phyloP scores from a whole-genome alignment of 2,797 vertebrate genomes.

The Staurois parvus region DNA sequence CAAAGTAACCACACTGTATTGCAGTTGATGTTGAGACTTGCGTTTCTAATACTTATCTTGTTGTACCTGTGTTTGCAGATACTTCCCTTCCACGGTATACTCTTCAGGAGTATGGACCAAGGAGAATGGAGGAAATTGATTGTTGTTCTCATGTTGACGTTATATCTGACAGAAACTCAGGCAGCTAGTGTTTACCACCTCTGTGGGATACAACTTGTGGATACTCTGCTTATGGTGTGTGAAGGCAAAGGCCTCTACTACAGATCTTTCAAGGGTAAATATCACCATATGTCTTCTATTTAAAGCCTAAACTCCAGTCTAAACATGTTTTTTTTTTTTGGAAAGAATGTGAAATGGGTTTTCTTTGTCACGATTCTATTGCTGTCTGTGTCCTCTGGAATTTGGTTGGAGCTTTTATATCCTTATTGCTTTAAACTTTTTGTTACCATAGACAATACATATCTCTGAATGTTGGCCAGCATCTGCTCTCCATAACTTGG shows the following conservation, averaged over 20 bases:
- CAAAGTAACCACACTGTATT: too few relatives aligned
- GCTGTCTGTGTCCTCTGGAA: too few relatives aligned
- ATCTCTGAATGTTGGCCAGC: too few relatives aligned
- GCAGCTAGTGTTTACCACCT: slow-evolving; percentile 6
- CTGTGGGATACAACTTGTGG: slow-evolving; percentile 50
- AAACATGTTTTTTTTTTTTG: too few relatives aligned
- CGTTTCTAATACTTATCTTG: background rate
- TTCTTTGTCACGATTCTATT: too few relatives aligned
- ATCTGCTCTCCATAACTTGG: too few relatives aligned
- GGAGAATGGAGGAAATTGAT: background rate
- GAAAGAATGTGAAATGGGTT: too few relatives aligned
- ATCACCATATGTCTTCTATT: background rate
- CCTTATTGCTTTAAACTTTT: too few relatives aligned
- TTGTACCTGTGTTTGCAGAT: slow-evolving; percentile 17
- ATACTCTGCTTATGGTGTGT: slow-evolving; percentile 43
- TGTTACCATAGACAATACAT: too few relatives aligned
- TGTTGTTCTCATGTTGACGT: background rate
- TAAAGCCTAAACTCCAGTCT: background rate
- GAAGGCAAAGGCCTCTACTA: slow-evolving; percentile 48
- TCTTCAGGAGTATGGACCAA: slow-evolving; percentile 33
- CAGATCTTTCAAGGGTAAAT: slow-evolving; percentile 34
- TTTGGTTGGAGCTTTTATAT: too few relatives aligned
- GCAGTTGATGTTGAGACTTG: background rate
- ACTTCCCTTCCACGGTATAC: background rate
- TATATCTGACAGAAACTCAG: slow-evolving; percentile 3